These are phyloP conservation scores for Antigone vipio DNA, from an alignment of 2,113 vertebrate species.

Conservation along the genomic window DNA sequence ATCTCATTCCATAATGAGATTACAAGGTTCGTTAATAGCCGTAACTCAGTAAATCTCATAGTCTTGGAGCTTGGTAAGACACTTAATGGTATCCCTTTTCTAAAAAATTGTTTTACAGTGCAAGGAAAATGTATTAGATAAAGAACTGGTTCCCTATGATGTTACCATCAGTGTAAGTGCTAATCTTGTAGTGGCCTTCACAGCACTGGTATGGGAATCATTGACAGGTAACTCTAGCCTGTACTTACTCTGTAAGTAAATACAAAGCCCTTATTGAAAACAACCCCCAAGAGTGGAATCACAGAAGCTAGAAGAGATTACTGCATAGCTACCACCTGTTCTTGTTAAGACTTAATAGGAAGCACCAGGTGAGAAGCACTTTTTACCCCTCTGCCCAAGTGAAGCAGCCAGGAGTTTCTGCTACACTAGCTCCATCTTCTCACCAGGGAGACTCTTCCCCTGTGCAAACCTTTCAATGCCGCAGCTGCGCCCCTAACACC, in stretches of 20 bases:
- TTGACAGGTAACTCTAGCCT: neutral
- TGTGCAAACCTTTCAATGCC: accelerated
- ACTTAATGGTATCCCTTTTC: neutral
- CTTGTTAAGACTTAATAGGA: neutral
- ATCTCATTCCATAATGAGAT: neutral
- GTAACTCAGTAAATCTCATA: neutral
- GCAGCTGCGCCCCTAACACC: accelerated
- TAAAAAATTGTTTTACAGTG: neutral
- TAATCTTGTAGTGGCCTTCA: neutral
- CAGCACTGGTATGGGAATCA: neutral
- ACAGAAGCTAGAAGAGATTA: neutral
- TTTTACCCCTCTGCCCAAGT: neutral
- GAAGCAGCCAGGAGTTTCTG: neutral
- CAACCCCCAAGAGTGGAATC: neutral
- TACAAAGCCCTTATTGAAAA: neutral
- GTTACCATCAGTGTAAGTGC: neutral
- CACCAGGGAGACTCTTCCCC: neutral
- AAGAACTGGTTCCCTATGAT: neutral
- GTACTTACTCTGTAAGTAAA: neutral
- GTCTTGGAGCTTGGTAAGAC: neutral
- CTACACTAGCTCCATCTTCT: neutral
- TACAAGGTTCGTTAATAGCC: neutral
- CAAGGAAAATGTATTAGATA: neutral
- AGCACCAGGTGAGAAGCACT: neutral
- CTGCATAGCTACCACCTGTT: neutral